These are phyloP conservation scores for Branchinecta lynchi DNA, from an alignment of 1,140 invertebrate species.

Conservation along the genomic window DNA sequence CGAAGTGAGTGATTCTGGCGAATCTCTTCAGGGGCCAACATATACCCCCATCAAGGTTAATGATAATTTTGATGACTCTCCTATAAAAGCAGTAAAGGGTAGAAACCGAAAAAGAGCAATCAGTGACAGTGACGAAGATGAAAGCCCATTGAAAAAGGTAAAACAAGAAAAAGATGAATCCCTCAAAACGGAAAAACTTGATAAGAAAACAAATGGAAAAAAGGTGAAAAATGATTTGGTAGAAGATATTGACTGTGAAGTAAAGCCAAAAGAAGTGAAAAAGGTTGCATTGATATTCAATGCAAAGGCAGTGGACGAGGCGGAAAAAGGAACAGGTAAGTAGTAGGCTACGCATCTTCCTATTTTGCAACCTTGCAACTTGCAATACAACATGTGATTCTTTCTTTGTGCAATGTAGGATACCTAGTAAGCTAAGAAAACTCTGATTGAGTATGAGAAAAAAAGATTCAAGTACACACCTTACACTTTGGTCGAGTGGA, in stretches of 20 bases:
- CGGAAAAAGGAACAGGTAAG: slow-evolving; percentile 10
- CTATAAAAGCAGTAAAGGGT: slow-evolving; percentile 10
- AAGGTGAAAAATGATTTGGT: slow-evolving; percentile 10
- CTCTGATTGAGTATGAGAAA: not conserved
- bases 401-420: slow-evolving; percentile 1
- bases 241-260: slow-evolving; percentile 14
- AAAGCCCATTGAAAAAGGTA: not conserved
- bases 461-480: not conserved
- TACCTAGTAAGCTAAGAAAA: not conserved
- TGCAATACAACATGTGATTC: slow-evolving; percentile 11
- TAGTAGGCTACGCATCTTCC: not conserved
- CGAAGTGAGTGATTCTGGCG: not conserved
- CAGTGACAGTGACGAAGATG: slow-evolving; percentile 25
- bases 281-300: not conserved
- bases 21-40: not conserved
- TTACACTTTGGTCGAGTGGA: no score
- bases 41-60: slow-evolving; percentile 12
- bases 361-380: slow-evolving; percentile 1
- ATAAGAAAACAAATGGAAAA: slow-evolving; percentile 11
- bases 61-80: slow-evolving; percentile 14
- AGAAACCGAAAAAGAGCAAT: slow-evolving; percentile 20
- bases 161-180: slow-evolving; percentile 14
- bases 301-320: not conserved
- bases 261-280: slow-evolving; percentile 13
- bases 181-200: slow-evolving; percentile 13